Evolutionary conservation across 2,113 vertebrate genomes (phyloP).

Genomic region (Ellobius talpinus): DNA sequence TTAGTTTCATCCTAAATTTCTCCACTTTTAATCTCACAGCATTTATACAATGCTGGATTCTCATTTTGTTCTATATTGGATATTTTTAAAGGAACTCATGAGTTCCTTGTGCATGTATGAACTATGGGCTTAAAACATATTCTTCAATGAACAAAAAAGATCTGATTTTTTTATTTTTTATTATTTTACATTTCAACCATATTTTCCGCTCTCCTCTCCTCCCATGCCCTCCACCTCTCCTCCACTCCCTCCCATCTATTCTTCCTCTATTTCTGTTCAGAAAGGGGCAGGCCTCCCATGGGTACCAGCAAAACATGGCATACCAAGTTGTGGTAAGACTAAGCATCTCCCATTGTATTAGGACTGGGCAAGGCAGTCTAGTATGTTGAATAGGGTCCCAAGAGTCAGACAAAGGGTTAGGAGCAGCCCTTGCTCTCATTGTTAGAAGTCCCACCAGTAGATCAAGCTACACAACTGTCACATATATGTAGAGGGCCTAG

Average conservation of each 20-base stretch:
- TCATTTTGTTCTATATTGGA: conserved; percentile 1
- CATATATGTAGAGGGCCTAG: background rate
- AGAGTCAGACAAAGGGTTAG: background rate
- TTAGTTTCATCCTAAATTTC: no score
- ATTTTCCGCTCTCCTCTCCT: background rate
- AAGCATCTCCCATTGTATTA: background rate
- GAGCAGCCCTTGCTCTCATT: background rate
- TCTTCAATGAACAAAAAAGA: conserved; percentile 11
- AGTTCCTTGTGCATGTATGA: background rate
- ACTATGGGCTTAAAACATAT: background rate
- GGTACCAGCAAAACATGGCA: background rate
- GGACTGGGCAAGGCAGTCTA: background rate
- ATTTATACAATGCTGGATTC: background rate
- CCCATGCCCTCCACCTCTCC: background rate
- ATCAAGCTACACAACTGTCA: background rate
- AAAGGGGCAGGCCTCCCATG: background rate
- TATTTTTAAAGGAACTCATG: conserved; percentile 34
- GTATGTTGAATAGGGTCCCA: background rate
- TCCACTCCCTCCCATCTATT: background rate
- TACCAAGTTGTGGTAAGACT: background rate
- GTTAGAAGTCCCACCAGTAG: background rate
- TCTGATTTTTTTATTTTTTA: background rate
- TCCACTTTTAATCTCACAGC: background rate
- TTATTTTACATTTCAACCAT: background rate
- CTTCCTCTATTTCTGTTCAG: background rate